phyloP scores from a whole-genome alignment of 1,140 invertebrate genomes.

The Drosophila seguyi region DNA sequence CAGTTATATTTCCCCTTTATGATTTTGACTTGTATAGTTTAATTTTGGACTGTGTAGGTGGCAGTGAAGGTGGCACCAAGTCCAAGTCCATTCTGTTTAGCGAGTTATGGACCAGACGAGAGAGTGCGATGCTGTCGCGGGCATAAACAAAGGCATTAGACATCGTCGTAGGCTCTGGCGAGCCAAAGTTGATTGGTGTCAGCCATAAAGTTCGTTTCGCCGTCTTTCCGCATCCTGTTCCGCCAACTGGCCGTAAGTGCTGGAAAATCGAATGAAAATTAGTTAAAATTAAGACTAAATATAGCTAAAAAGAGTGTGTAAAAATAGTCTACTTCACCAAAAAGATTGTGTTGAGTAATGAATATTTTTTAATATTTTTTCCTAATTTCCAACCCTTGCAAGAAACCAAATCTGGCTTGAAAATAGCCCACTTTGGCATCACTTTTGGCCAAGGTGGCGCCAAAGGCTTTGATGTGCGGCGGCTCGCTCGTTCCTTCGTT shows the following conservation, averaged over 20 bases:
- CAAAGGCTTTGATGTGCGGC: conserved; percentile 78
- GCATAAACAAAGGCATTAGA: conserved; percentile 81
- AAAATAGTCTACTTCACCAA: no score
- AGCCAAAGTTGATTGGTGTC: conserved; percentile 82
- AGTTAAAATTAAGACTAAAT: background rate
- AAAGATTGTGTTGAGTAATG: no score
- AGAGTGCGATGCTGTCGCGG: conserved; percentile 14
- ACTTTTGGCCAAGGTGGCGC: conserved; percentile 60
- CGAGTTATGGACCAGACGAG: conserved; percentile 40
- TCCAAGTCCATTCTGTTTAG: conserved; percentile 22
- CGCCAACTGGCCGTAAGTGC: conserved; percentile 3
- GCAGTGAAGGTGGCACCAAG: conserved; percentile 20
- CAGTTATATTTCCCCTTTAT: background rate
- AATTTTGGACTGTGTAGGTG: conserved; percentile 18
- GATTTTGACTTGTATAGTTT: background rate
- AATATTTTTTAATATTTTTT: background rate
- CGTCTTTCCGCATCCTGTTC: conserved; percentile 51
- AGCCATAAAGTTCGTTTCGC: conserved; percentile 75
- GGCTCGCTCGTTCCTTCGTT: conserved; percentile 67
- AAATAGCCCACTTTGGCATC: background rate
- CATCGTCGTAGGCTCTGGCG: conserved; percentile 57
- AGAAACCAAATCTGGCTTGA: background rate
- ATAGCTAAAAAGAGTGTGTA: background rate
- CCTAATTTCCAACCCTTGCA: accelerated
- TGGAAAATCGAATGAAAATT: background rate